Base-by-base conservation (phyloP, 1,140 invertebrate species). In the Drosophila gunungcola region DNA sequence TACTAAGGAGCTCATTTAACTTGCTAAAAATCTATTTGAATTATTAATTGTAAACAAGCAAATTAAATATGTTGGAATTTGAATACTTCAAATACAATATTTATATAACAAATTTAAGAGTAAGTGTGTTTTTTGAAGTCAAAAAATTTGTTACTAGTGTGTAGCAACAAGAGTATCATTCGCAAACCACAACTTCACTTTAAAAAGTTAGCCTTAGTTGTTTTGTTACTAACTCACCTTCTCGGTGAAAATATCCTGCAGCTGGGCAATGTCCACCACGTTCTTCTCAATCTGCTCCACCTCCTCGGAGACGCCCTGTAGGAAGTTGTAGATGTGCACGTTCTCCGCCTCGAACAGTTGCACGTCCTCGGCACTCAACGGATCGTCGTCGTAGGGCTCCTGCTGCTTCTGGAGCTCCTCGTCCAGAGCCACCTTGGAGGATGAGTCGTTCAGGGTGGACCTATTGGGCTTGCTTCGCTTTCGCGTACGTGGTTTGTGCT, bases 211-310 rank as follows among this genome's bases (percentile, higher is more conserved):
- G 42, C 5, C 10, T 21, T 21, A 34, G 45, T 65, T 49, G 9
- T 3, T 12, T 39, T 39, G 38, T 13, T 39, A 38, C 36, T 13
- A 49, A 16, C 48, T 51, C 27, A 99, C 97, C 93, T 99, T 99
- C 93, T 99, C 98, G 5, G 98, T 97, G 83, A 99, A 99, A 68
- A 98, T 95, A 92, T 99, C 96, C 92, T 99, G 98, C n/a, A 99
- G 93, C 92, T 97, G 96, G 52, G 98, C 97, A 73, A 99, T 98
- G 91, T 99, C 97, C 3, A 98, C 95, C 2, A 99, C 97, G 94
- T 98, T 98, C 75, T 95, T 97, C 92, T 98, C 96, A 74, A 98
- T 97, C 90, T 96, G 97, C 89, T 95, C 96, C 0, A 99, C 96
- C 92, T 97, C 95, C 78, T 96, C 96, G 2, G 94, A 94, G 77